Evolutionary conservation across 37 sponge, comb jelly and placozoan species (phyloP).

Genomic region (Diacarnus erythraeanus): DNA sequence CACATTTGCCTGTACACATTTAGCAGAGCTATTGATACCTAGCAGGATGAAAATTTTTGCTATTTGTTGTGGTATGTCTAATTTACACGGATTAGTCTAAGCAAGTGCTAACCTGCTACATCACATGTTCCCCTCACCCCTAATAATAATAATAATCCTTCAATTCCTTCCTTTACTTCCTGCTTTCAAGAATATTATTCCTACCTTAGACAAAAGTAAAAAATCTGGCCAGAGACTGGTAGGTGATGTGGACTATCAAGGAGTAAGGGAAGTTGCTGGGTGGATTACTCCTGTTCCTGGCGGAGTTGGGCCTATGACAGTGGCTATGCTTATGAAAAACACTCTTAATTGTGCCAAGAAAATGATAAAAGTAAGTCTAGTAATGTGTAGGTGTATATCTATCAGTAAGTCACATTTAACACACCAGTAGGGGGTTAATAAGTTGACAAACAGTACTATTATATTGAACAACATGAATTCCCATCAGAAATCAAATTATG

Average conservation of each 20-base stretch:
- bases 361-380: constrained; percentile 1
- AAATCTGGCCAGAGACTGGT: constrained; percentile 82
- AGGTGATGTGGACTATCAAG: constrained; percentile 91
- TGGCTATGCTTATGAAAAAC: constrained; percentile 95
- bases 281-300: constrained; percentile 98
- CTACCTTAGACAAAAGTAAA: constrained; percentile 73
- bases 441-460: background rate
- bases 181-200: background rate
- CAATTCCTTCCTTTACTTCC: no score
- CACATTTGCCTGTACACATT: no score
- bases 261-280: constrained; percentile 73
- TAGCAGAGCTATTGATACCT: no score
- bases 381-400: background rate
- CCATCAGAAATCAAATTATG: no score
- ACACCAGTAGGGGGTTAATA: background rate
- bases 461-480: no score
- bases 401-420: background rate
- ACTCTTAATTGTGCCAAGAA: constrained; percentile 76
- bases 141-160: no score
- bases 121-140: no score
- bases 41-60: no score
- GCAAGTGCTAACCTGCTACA: no score
- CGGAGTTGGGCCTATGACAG: constrained; percentile 99
- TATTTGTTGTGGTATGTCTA: background rate
- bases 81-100: no score